These are phyloP conservation scores for Acipenser ruthenus DNA, from an alignment of 2,797 vertebrate species.

Conservation along the genomic window DNA sequence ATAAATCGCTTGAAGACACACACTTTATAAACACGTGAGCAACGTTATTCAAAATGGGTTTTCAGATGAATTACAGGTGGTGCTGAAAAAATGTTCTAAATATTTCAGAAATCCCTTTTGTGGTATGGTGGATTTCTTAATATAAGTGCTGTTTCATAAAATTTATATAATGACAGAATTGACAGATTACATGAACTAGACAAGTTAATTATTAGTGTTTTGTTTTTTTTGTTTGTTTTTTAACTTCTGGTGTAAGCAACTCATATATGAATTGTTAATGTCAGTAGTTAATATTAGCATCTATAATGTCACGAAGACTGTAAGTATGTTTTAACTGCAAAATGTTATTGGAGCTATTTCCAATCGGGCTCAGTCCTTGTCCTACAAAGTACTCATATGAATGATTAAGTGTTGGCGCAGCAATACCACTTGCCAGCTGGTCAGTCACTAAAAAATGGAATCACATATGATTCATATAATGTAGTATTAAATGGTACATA, in stretches of 20 bases:
- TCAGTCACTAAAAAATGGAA: background rate
- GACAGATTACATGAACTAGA: background rate
- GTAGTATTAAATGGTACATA: background rate
- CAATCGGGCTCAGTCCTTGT: conserved; percentile 31
- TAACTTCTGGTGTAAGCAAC: background rate
- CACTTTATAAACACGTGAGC: no score
- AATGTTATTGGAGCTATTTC: conserved; percentile 12
- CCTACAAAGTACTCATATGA: background rate
- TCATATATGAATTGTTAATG: conserved; percentile 1
- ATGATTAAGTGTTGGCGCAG: background rate
- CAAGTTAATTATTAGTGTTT: background rate
- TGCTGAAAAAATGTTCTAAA: no score
- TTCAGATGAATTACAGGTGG: no score
- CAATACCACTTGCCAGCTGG: background rate
- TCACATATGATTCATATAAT: background rate
- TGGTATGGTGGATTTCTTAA: no score
- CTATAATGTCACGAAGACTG: no score
- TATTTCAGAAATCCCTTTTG: no score
- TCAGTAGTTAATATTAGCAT: background rate
- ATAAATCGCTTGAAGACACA: no score
- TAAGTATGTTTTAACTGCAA: no score
- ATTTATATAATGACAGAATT: no score
- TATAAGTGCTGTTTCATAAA: no score
- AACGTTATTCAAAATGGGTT: no score
- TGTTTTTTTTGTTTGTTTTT: background rate